Evolutionary conservation across 2,888 invertebrate species (phyloP), one percentile per base, ranked within the genome.

Genomic region (Acanthosoma haemorrhoidale): DNA sequence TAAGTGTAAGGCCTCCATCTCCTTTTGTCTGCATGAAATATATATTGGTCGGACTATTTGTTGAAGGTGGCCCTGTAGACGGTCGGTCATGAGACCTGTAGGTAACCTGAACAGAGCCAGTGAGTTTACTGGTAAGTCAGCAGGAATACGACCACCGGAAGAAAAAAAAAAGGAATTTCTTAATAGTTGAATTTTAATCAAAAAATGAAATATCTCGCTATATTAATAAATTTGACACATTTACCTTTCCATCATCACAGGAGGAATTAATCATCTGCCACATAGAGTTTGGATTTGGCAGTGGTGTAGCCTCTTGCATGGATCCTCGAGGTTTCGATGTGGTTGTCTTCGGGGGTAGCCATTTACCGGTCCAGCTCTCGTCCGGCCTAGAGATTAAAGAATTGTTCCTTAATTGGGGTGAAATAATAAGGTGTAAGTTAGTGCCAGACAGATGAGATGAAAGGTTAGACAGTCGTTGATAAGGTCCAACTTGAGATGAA

Each of bases 391-490:
- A 36, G 31, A 34, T 60, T 36, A 21, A 25, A 39, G 63, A 60
- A 34, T 39, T 41, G 8, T 38, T 31, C 11, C 25, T 57, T 21
- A 43, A 16, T 11, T 43, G 18, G 15, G 13, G 18, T 18, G 51
- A n/a, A 38, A 63, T 25, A 61, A 72, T 31, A 71, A 73, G 76
- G 79, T 88, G 89, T 79, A 85, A 83, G 60, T 83, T 89, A 81
- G 89, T 85, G 78, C 90, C 90, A 78, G 51, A 51, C n/a, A n/a
- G 13, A 25, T 90, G 90, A 1, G 79, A 73, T 1, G 76, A 73
- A 64, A 80, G 79, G 29, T 80, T 75, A 36, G 43, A 11, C 21
- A 21, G 9, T 21, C 11, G 21, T 29, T 29, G n/a, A 13, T 51
- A 1, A n/a, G n/a, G 3, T 25, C 13, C 25, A n/a, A n/a, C n/a